Evolutionary conservation across 1,140 invertebrate species (phyloP).

Genomic region (Atta texana): DNA sequence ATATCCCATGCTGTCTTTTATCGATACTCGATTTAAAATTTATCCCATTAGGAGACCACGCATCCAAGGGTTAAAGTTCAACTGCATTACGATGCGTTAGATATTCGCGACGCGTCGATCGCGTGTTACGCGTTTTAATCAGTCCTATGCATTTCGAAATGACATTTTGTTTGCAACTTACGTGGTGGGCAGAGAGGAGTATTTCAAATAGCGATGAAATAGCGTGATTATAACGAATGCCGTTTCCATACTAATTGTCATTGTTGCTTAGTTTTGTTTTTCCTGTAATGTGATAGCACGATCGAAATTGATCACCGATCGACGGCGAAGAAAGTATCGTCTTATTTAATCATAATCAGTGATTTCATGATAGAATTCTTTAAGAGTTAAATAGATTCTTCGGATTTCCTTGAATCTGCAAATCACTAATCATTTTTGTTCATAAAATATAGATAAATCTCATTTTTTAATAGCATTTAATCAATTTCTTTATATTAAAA

Average conservation of each 20-base stretch:
- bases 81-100: conserved; percentile 17
- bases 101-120: conserved; percentile 52
- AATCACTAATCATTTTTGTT: too few relatives aligned
- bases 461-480: too few relatives aligned
- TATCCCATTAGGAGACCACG: not conserved
- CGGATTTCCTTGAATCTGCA: too few relatives aligned
- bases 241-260: not conserved
- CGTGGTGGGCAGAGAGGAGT: conserved; percentile 66
- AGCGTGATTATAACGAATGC: conserved; percentile 29
- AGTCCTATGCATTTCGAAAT: conserved; percentile 64
- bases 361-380: too few relatives aligned
- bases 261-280: conserved; percentile 31
- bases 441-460: too few relatives aligned
- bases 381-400: too few relatives aligned
- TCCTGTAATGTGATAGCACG: conserved; percentile 7
- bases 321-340: not conserved
- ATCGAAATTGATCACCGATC: conserved; percentile 25
- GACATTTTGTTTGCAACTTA: conserved; percentile 62
- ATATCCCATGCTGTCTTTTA: not conserved
- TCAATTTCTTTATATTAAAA: too few relatives aligned
- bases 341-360: too few relatives aligned
- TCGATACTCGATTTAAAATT: not conserved
- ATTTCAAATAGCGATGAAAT: conserved; percentile 23
- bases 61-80: conserved; percentile 17
- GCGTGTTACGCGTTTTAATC: conserved; percentile 63